phyloP scores from a whole-genome alignment of 2,888 invertebrate species.

The Tetragonula carbonaria region DNA sequence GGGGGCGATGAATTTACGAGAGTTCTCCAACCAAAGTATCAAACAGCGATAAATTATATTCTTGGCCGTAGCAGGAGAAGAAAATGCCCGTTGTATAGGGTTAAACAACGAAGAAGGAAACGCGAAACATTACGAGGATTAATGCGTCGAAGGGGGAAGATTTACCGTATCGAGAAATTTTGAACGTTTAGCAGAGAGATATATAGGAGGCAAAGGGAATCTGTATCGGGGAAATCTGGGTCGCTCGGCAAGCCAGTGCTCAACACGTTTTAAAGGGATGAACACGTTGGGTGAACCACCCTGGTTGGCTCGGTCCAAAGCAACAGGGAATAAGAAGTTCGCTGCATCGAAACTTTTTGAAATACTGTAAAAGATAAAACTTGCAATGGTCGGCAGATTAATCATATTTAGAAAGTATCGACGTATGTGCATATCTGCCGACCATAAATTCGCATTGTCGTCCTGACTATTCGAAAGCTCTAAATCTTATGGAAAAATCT shows the following conservation, averaged over 20 bases:
- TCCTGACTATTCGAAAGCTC: neutral
- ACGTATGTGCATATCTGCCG: neutral
- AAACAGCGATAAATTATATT: neutral
- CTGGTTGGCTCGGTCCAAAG: neutral
- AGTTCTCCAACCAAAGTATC: neutral
- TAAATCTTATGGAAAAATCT: neutral
- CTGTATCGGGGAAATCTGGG: neutral
- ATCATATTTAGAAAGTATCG: slow-evolving; percentile 7
- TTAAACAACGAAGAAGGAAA: neutral
- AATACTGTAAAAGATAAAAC: slow-evolving; percentile 1
- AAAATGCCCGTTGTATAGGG: neutral
- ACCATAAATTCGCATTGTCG: neutral
- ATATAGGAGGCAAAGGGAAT: neutral
- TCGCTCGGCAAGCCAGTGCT: neutral
- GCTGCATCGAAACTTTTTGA: slow-evolving; percentile 4
- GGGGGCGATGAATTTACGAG: neutral
- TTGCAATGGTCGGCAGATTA: neutral
- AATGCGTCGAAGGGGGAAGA: neutral
- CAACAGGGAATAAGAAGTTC: slow-evolving; percentile 2
- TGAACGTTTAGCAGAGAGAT: neutral
- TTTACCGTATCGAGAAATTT: neutral
- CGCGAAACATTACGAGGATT: slow-evolving; percentile 1
- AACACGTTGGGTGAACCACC: neutral
- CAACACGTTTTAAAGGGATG: neutral
- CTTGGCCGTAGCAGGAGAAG: neutral